phyloP scores from a whole-genome alignment of 2,797 vertebrate species.

The Cirrhinus mrigala region DNA sequence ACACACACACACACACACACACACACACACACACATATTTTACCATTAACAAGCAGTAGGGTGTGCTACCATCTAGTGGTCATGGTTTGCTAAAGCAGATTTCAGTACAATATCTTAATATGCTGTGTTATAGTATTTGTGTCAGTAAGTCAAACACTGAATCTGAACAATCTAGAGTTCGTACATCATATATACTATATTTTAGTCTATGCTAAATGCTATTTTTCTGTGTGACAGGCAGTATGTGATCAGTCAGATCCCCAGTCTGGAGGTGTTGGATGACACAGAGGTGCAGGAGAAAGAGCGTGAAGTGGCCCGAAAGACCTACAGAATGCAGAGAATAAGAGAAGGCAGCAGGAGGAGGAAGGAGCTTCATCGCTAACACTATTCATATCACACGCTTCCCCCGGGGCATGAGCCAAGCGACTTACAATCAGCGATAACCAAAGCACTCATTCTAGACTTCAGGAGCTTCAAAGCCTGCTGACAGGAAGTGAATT shows the following conservation, averaged over 20 bases:
- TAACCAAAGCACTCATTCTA: neutral
- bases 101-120: neutral
- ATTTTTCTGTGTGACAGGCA: constrained; percentile 63
- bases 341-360: constrained; percentile 64
- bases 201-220: no score
- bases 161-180: neutral
- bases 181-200: neutral
- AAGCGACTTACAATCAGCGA: neutral
- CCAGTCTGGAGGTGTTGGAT: constrained; percentile 79
- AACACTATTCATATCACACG: constrained; percentile 32
- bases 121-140: neutral
- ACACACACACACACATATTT: no score
- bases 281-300: constrained; percentile 79
- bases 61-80: constrained; percentile 39
- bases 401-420: neutral
- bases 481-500: neutral
- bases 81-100: constrained; percentile 3
- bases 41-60: neutral
- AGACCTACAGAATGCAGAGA: constrained; percentile 75
- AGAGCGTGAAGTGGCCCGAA: constrained; percentile 75
- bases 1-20: no score
- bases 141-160: neutral
- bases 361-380: constrained; percentile 68
- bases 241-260: constrained; percentile 83
- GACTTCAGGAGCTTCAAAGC: neutral